Conservation (phyloP, 2,888 invertebrate species). For the Bhutanitis thaidina region DNA sequence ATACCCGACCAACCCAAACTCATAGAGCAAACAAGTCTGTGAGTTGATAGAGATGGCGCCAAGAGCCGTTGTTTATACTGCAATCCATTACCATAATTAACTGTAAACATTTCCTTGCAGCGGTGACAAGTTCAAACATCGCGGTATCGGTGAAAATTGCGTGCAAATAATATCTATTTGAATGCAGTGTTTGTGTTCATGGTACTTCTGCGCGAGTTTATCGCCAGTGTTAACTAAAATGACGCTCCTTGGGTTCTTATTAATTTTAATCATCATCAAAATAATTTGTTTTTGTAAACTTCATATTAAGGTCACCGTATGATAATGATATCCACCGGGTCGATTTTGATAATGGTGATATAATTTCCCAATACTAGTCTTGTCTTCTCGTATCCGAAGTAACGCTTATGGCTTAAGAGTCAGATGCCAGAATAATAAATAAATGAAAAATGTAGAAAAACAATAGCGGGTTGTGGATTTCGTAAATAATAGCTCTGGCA, state of each 20-base stretch:
- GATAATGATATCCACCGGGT: too few relatives aligned
- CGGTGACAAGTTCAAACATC: conserved; percentile 60
- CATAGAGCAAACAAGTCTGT: conserved; percentile 35
- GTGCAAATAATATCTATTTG: conserved; percentile 52
- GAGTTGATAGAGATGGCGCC: conserved; percentile 27
- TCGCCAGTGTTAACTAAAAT: conserved; percentile 26
- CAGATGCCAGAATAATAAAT: too few relatives aligned
- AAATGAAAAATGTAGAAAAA: too few relatives aligned
- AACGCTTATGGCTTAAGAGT: too few relatives aligned
- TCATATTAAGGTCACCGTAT: too few relatives aligned
- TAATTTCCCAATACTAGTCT: too few relatives aligned
- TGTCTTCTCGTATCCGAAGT: too few relatives aligned
- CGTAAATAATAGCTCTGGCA: too few relatives aligned
- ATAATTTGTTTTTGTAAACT: too few relatives aligned
- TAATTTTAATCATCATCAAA: too few relatives aligned
- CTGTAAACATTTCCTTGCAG: conserved; percentile 57
- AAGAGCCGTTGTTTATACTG: conserved; percentile 35
- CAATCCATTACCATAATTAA: conserved; percentile 71
- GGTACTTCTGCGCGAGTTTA: conserved; percentile 13
- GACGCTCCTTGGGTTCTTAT: conserved; percentile 10
- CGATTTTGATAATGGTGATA: too few relatives aligned
- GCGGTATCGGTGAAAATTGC: conserved; percentile 54
- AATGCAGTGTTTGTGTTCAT: conserved; percentile 20
- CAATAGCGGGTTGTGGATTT: too few relatives aligned
- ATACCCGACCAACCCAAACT: conserved; percentile 32